Evolutionary conservation across 2,797 vertebrate genomes (phyloP).

Genomic region (Tragelaphus oryx): DNA sequence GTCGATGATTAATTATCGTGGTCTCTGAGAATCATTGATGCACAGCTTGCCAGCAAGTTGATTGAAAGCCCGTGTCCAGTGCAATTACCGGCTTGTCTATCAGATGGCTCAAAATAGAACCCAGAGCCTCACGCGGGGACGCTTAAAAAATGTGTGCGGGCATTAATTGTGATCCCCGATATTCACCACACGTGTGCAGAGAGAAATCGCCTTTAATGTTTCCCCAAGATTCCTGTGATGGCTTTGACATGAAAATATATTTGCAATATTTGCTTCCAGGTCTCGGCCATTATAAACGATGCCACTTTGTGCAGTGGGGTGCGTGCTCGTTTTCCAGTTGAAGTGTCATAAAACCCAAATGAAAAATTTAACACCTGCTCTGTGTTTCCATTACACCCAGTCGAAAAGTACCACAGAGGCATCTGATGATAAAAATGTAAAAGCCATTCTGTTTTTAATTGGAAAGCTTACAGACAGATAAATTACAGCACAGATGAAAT

Average conservation of each 20-base stretch:
- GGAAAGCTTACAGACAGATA: background rate
- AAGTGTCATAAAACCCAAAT: background rate
- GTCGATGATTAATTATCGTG: constrained; percentile 51
- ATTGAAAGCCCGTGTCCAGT: constrained; percentile 3
- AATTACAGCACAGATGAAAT: background rate
- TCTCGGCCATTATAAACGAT: no score
- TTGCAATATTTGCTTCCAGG: background rate
- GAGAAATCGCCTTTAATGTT: background rate
- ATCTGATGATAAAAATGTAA: background rate
- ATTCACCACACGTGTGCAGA: background rate
- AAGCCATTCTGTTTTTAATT: background rate
- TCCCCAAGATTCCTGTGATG: background rate
- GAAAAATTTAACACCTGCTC: background rate
- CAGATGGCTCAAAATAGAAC: background rate
- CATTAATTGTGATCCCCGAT: background rate
- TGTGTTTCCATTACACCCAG: background rate
- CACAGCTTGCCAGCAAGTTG: background rate
- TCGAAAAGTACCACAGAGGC: accelerated
- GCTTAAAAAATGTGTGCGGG: background rate
- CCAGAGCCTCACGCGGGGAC: background rate
- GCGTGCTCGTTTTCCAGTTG: accelerated
- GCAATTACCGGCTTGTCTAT: constrained; percentile 43
- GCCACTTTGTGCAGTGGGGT: accelerated
- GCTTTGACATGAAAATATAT: background rate
- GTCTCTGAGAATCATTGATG: background rate